Evolutionary conservation across 30 jellyfish, hydroid and myxozoan species (phyloP), one percentile per base, ranked within the genome.

Genomic region (Aurelia sp.): DNA sequence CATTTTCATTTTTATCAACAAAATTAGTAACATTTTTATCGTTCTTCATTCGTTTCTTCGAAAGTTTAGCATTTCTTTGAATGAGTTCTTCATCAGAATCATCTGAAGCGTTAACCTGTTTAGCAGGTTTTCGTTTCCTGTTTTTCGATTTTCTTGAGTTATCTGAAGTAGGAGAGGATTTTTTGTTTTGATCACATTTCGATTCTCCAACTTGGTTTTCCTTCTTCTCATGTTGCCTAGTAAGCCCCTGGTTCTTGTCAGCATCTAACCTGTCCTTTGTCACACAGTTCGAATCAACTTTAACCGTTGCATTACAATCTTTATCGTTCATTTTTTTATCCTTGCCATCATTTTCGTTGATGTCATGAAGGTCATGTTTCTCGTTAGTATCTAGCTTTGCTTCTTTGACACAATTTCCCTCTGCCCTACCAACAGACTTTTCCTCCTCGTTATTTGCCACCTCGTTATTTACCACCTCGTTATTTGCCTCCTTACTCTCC

Each of bases 11-110:
- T 16, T 35, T 51, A 59, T 13, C 18, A 8, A 61, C 63, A 67
- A 19, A 47, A 7, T n/a, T 67, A 40, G 67, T 16, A 5, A 44
- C 16, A 44, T 44, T 16, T 33, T 65, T 80, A 4, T 41, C 65
- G 41, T 48, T 57, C 35, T 58, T 68, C 18, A 13, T 55, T 20
- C 48, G 80, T 21, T 69, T 68, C 71, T 38, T 82, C 6, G 72
- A 30, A 20, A 13, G 18, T 53, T 21, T 82, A 55, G 8, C n/a
- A 53, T 70, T 44, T 44, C 55, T 44, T 44, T 16, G 15, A 44
- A 44, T 41, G 3, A 82, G 22, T 17, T 82, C 92, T 40, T 52
- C 92, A 31, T 59, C 92, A 4, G 92, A 82, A 21, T 82, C 92
- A 44, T 82, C 86, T 17, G 85, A 82, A 13, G 22, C 81, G 27